phyloP scores from a whole-genome alignment of 2,888 invertebrate genomes.

The Holacanthella duospinosa region DNA sequence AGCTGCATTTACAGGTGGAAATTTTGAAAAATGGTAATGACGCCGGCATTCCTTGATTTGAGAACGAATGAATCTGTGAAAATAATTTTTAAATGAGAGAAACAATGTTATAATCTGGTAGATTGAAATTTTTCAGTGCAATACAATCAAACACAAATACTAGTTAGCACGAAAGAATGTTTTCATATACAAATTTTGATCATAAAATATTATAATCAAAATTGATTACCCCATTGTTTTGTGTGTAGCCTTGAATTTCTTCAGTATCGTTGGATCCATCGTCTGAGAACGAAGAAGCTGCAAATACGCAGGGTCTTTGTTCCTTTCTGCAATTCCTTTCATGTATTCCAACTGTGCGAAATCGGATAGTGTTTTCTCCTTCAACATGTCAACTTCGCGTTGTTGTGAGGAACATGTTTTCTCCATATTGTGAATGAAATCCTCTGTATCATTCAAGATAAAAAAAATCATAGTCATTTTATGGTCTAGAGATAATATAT shows the following conservation, averaged over 20 bases:
- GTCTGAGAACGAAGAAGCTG: conserved; percentile 20
- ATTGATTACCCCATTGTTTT: too few relatives aligned
- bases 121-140: too few relatives aligned
- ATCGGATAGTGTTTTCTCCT: conserved; percentile 46
- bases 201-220: too few relatives aligned
- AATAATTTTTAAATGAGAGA: background rate
- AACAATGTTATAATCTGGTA: background rate
- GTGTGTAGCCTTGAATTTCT: conserved; percentile 21
- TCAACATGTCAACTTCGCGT: conserved; percentile 51
- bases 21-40: conserved; percentile 1
- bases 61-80: background rate
- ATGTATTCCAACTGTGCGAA: conserved; percentile 43
- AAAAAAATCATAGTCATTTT: background rate
- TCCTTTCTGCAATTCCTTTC: conserved; percentile 39
- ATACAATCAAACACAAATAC: too few relatives aligned
- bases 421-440: conserved; percentile 53
- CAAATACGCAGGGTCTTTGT: conserved; percentile 39
- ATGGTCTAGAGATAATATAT: too few relatives aligned
- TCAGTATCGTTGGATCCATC: conserved; percentile 21
- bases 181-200: too few relatives aligned
- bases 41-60: conserved; percentile 8
- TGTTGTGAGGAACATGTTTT: conserved; percentile 52
- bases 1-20: background rate
- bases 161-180: too few relatives aligned
- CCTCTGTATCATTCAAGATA: conserved; percentile 42